These are phyloP conservation scores for Mesaphorura yosii DNA, from an alignment of 1,140 invertebrate genomes.

Conservation along the genomic window DNA sequence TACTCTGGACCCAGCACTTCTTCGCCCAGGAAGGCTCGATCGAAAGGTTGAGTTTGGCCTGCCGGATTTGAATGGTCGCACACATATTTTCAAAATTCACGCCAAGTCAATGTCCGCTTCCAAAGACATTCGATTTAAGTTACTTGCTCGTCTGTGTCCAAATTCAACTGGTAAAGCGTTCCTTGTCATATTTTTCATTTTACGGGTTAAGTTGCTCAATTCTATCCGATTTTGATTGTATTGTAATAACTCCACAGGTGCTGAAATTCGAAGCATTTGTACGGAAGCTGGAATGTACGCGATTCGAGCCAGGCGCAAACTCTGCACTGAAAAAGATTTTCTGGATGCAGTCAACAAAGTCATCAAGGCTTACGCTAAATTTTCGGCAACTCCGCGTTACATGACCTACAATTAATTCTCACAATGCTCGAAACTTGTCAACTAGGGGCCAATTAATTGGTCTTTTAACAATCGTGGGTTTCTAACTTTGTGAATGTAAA, in stretches of 20 bases:
- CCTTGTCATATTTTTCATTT: not conserved
- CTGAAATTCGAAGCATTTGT: conserved; percentile 94
- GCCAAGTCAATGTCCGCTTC: conserved; percentile 98
- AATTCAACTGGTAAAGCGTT: conserved; percentile 72
- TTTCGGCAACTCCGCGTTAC: conserved; percentile 96
- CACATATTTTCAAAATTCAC: conserved; percentile 98
- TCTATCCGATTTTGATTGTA: no score
- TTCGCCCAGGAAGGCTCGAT: conserved; percentile 94
- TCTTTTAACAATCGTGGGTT: no score
- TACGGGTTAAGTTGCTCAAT: conserved; percentile 16
- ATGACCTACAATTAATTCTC: conserved; percentile 99
- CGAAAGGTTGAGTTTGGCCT: conserved; percentile 97
- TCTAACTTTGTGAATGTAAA: no score
- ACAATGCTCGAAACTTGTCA: no score
- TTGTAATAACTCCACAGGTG: conserved; percentile 98
- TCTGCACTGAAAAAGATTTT: conserved; percentile 99
- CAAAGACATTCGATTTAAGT: conserved; percentile 93
- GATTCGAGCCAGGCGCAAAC: conserved; percentile 92
- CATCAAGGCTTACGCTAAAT: conserved; percentile 99
- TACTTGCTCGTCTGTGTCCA: conserved; percentile 89
- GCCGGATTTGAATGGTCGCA: conserved; percentile 88
- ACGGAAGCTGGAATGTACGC: conserved; percentile 99
- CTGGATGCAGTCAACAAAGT: conserved; percentile 99
- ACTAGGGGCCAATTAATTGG: no score
- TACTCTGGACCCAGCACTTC: conserved; percentile 93